Conservation (phyloP, 1,140 invertebrate species). For the Tenebrio molitor region DNA sequence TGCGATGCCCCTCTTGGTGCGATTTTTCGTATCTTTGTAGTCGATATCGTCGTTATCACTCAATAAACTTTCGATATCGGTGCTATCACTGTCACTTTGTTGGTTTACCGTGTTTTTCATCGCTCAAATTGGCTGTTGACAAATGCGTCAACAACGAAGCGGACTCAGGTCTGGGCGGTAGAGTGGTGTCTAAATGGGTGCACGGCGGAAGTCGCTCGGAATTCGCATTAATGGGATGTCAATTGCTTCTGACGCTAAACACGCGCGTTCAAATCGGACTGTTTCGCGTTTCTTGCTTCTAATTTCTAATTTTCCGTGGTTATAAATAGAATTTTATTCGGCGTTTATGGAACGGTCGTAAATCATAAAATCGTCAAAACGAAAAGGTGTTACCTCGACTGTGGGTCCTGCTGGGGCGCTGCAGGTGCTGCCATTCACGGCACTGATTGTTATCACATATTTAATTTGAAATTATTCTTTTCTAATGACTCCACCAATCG, state of each 20-base stretch:
- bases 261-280: background rate
- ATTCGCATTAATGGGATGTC: background rate
- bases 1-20: background rate
- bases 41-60: slow-evolving; percentile 17
- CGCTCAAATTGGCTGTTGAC: background rate
- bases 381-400: background rate
- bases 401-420: no score
- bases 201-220: no score
- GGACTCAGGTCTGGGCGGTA: no score
- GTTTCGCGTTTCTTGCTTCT: slow-evolving; percentile 22
- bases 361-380: slow-evolving; percentile 10
- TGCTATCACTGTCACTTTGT: slow-evolving; percentile 21
- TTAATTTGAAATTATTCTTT: background rate
- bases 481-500: background rate
- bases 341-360: slow-evolving; percentile 1
- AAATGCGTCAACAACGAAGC: no score
- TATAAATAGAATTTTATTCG: slow-evolving; percentile 35
- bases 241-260: background rate
- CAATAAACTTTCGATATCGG: slow-evolving; percentile 23
- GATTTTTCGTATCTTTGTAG: background rate
- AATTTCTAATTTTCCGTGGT: slow-evolving; percentile 31
- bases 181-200: no score
- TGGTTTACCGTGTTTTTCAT: slow-evolving; percentile 12
- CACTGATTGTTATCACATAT: no score
- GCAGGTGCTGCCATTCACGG: no score